Conservation (phyloP, 2,797 vertebrate species). For the Arremon aurantiirostris region DNA sequence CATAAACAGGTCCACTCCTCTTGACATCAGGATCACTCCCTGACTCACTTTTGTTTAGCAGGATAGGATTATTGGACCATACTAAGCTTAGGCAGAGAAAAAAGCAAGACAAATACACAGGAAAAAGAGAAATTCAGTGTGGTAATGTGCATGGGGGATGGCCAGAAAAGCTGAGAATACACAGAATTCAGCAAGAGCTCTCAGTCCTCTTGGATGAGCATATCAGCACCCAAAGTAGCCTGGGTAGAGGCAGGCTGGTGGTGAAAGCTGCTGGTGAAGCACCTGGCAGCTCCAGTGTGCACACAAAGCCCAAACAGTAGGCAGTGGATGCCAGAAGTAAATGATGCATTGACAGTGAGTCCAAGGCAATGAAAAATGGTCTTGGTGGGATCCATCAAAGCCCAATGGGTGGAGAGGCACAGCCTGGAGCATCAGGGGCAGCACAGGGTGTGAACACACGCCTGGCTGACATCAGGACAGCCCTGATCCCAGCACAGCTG, state of each 20-base stretch:
- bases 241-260: not conserved
- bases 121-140: not conserved
- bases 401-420: not conserved
- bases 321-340: not conserved
- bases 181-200: not conserved
- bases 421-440: not conserved
- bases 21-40: not conserved
- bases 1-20: accelerated
- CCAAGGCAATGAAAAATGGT: not conserved
- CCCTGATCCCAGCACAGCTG: not conserved
- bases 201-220: not conserved
- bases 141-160: too few species aligned
- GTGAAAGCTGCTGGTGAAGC: not conserved
- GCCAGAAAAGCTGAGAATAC: not conserved
- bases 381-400: not conserved
- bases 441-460: not conserved
- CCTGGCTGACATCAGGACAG: not conserved
- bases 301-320: not conserved
- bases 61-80: not conserved
- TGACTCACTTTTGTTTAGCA: not conserved
- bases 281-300: not conserved
- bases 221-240: not conserved
- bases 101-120: not conserved
- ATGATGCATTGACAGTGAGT: not conserved
- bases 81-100: not conserved